Base-by-base conservation (phyloP, 2,888 invertebrate species). In the Hemaris fuciformis region DNA sequence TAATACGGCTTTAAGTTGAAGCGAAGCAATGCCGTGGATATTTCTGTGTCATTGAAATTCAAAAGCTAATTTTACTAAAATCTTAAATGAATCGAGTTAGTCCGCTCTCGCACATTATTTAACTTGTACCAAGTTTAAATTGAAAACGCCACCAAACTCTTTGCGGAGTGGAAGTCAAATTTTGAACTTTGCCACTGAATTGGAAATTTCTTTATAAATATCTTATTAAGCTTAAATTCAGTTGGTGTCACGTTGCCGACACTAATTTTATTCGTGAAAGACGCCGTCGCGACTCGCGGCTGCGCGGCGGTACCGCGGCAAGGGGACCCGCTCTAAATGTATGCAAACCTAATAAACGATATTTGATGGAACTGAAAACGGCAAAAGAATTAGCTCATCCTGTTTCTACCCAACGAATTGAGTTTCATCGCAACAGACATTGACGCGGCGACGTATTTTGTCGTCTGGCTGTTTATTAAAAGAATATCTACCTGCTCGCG, bases 131-230 rank as follows among this genome's bases (percentile, higher is more conserved):
- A 92, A 92, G 87, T 92, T 92, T 91, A 92, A 92, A 92, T 92
- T 92, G 92, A 91, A 91, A 91, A 91, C 86, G 89, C 87, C 83
- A 87, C 87, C 85, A 77, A 91, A 92, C 91, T 91, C 91, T 90
- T 91, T 90, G 87, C 81, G 79, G 83, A 88, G 87, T 86, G 83
- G 80, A 85, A 89, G 86, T 90, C 87, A 89, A 91, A 91, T 89
- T 91, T 87, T 91, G 91, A 92, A 92, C 91, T 92, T 91, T 91
- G 88, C 90, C 84, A 88, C 87, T 90, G 91, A 92, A 92, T 92
- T 84, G 89, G 89, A 91, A 90, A 91, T 89, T 88, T 91, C 92
- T 91, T 91, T 91, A 92, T 92, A 92, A 92, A 92, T 92, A 91
- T 90, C 88, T 91, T 91, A 92, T 91, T 89, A 91, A 77, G 91